Percentiles rank a stretch among this genome's conserved stretches.
Conservation (phyloP, 2,888 invertebrate species). For the Dinocampus coccinellae region DNA sequence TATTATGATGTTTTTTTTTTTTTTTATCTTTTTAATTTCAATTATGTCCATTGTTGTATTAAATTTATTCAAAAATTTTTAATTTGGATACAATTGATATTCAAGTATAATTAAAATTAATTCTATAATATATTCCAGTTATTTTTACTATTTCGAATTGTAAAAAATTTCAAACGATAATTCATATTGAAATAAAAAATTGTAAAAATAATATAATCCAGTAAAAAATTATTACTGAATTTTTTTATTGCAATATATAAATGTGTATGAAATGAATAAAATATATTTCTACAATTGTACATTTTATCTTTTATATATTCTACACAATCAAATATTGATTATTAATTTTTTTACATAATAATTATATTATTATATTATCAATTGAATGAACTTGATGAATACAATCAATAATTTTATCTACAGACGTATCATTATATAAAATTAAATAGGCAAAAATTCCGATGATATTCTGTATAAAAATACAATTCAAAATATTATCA, state of each 20-base stretch:
- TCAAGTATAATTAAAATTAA: too few relatives aligned
- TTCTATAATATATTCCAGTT: not conserved
- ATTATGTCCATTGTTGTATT: too few relatives aligned
- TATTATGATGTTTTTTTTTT: too few relatives aligned
- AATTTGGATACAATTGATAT: too few relatives aligned
- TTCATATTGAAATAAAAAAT: not conserved
- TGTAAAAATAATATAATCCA: not conserved
- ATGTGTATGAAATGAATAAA: not conserved
- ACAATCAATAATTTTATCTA: not conserved
- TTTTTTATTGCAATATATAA: not conserved
- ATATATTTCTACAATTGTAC: not conserved
- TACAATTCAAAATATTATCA: too few relatives aligned
- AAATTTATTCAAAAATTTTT: too few relatives aligned
- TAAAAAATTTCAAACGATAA: not conserved
- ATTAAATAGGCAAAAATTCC: too few relatives aligned
- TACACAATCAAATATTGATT: constrained; percentile 19
- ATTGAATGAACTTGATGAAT: not conserved
- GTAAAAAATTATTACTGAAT: not conserved
- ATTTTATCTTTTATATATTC: not conserved
- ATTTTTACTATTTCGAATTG: not conserved
- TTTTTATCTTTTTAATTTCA: too few relatives aligned
- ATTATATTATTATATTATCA: not conserved
- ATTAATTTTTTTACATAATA: not conserved
- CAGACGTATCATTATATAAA: too few relatives aligned
- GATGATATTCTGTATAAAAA: too few relatives aligned